phyloP scores from a whole-genome alignment of 2,113 vertebrate species.

The Cinclus mexicanus region DNA sequence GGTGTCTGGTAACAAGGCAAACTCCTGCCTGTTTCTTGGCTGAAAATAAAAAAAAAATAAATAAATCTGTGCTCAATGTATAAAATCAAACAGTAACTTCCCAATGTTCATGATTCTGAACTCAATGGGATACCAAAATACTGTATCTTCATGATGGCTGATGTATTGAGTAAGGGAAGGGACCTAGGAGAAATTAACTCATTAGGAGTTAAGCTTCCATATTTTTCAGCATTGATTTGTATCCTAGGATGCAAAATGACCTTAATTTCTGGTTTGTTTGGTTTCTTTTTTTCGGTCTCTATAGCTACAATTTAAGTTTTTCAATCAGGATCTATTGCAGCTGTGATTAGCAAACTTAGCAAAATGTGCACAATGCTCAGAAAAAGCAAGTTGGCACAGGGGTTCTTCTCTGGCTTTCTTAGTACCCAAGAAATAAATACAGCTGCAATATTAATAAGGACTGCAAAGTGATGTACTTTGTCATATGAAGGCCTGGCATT shows the following conservation, averaged over 20 bases:
- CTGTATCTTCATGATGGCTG: background rate
- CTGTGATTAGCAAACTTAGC: background rate
- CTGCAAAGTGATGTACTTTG: background rate
- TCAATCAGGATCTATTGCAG: background rate
- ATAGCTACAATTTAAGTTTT: background rate
- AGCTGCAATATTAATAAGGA: background rate
- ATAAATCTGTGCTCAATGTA: rapidly evolving
- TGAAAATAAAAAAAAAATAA: background rate
- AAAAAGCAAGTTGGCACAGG: background rate
- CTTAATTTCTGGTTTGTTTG: background rate
- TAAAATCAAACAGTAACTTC: background rate
- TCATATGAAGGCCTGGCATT: background rate
- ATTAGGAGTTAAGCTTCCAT: background rate
- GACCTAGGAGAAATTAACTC: background rate
- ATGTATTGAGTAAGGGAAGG: background rate
- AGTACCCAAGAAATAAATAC: background rate
- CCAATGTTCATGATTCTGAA: background rate
- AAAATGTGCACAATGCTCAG: background rate
- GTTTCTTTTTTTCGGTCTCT: background rate
- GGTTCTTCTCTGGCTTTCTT: background rate
- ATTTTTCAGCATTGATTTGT: background rate
- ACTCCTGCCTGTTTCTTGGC: background rate
- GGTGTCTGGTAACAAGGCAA: background rate
- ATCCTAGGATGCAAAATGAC: background rate
- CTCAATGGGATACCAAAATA: background rate